Evolutionary conservation across 1,140 invertebrate genomes (phyloP), one percentile per base, ranked within the genome.

Genomic region (Cotesia typhae): DNA sequence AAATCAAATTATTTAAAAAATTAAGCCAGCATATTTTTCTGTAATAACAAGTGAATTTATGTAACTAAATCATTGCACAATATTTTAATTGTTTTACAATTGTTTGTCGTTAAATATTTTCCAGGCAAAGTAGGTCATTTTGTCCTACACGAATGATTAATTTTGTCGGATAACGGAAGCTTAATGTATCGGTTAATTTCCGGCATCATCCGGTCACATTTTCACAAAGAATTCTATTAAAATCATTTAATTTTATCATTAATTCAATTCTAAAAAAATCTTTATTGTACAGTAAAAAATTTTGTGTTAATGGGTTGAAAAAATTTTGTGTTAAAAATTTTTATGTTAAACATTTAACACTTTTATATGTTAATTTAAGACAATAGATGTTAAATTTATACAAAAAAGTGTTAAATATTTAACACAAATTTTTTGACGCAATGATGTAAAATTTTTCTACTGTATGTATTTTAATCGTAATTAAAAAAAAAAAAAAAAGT

Each of bases 181-280:
- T 10, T 41, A 57, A 57, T 17, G 17, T 57, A 28, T 38, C 14
- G 35, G 7, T 17, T 66, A 66, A 66, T 66, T 66, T 66, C 64
- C 64, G 64, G 64, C 41, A 20, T 52, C 17, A 66, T 63, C 61
- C 61, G 61, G 35, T 64, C 38, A n/a, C 61, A 36, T n/a, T n/a
- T 41, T 64, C 64, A 35, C 52, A 66, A 65, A 65, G 14, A 38
- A 36, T 28, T 65, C 59, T 7, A 61, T 61, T 28, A 28, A 28
- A 61, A 35, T 35, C 20, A 20, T 12, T 61, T 4, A 36, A 35
- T 7, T 12, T 7, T 12, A 61, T 35, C 59, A 6, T 0, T 7
- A 47, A 47, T 47, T 10, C 10, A 10, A 6, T 47, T 1, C 6
- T 47, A 9, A 47, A 47, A 47, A 47, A 47, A 47, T 28, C 28